Percentiles rank a stretch among this genome's conserved stretches.
Conservation (phyloP, 2,797 vertebrate genomes). For the Atherinosoma microstoma region DNA sequence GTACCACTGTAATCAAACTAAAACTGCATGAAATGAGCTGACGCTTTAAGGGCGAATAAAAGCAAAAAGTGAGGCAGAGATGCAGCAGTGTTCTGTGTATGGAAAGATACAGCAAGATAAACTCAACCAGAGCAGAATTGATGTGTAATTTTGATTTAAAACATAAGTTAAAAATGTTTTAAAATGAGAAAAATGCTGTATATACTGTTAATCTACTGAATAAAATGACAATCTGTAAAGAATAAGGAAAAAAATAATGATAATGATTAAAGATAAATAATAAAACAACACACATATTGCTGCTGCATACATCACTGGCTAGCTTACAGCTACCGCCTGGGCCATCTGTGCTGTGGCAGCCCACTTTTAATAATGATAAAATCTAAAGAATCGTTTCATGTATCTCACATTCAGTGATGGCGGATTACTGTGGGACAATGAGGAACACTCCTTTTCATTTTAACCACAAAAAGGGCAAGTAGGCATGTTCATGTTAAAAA, state of each 20-base stretch:
- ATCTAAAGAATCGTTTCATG: not conserved
- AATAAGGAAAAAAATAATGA: not conserved
- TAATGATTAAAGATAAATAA: not conserved
- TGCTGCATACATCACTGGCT: conserved; percentile 1
- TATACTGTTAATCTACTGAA: not conserved
- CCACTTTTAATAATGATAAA: not conserved
- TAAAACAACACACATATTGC: not conserved
- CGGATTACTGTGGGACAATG: not conserved
- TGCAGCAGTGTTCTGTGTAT: not conserved
- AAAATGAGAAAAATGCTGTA: not conserved
- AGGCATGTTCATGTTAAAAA: not conserved
- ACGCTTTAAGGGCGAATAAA: not conserved
- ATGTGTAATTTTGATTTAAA: not conserved
- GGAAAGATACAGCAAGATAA: not conserved
- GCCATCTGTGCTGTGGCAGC: not conserved
- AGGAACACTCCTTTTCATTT: not conserved
- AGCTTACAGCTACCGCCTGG: not conserved
- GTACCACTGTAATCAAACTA: not conserved
- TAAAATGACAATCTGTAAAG: not conserved
- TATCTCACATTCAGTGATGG: not conserved
- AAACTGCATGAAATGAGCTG: not conserved
- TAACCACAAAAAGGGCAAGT: not conserved
- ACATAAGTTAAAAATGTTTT: not conserved
- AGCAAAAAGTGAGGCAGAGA: not conserved
- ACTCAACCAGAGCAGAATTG: not conserved